A percentile compares a stretch with the other conserved stretches of the same genome.
These are phyloP conservation scores for Ia io DNA, from an alignment of 2,113 vertebrate genomes.

Conservation along the genomic window DNA sequence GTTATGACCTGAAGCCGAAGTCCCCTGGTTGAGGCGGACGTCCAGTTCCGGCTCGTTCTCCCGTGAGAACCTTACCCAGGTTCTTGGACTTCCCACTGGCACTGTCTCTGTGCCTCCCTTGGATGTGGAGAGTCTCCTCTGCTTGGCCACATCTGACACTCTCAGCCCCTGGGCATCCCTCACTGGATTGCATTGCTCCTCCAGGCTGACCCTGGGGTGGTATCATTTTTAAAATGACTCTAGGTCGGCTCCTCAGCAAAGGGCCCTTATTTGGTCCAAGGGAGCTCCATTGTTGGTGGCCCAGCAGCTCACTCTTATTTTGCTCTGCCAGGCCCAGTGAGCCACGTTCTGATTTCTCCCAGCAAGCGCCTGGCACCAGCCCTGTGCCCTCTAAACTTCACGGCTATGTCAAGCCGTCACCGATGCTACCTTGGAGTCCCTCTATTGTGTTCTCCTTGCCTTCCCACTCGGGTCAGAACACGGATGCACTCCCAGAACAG, in stretches of 20 bases:
- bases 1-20: not conserved
- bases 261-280: not conserved
- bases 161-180: not conserved
- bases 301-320: not conserved
- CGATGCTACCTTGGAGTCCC: not conserved
- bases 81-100: not conserved
- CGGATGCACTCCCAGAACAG: not conserved
- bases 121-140: not conserved
- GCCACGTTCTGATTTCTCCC: not conserved
- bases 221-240: not conserved
- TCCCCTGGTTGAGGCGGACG: not conserved
- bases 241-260: not conserved
- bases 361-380: not conserved
- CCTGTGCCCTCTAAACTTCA: not conserved
- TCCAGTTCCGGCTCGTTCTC: not conserved
- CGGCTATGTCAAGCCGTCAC: not conserved
- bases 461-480: not conserved
- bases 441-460: too few relatives aligned
- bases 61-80: not conserved
- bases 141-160: not conserved
- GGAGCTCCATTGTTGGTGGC: too few relatives aligned
- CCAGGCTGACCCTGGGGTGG: not conserved
- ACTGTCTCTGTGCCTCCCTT: not conserved
- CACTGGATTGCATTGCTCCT: not conserved
- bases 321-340: not conserved